Evolutionary conservation across 1,140 invertebrate species (phyloP), one percentile per base, ranked within the genome.

Genomic region (Drosophila nikananu): DNA sequence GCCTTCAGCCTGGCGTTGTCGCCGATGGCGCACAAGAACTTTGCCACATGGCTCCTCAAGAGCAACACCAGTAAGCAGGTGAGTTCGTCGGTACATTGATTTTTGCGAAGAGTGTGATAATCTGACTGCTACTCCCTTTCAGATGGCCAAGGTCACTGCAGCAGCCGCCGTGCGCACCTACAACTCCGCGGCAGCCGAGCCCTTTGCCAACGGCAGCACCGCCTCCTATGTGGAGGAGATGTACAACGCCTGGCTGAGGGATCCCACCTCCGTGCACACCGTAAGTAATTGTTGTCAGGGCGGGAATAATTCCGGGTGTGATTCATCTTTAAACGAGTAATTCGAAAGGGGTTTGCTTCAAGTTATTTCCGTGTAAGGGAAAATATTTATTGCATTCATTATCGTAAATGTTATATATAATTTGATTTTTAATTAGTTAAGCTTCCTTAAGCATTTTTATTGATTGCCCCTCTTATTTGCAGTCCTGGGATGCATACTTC

Each of bases 221-320:
- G 97, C 97, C n/a, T 96, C 96, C 8, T 99, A 99, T 94, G 97
- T 99, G 63, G 99, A 99, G 94, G 98, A 99, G 94, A 99, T 99
- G 98, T 99, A 99, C 94, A 98, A 98, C 93, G 95, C 97, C 51
- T 99, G 99, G 99, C 94, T 98, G 55, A 95, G 96, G 82, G 98
- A 99, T 94, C 99, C 99, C 30, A 95, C 95, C 81, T 98, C 97
- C 92, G 99, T 99, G 44, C 99, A 99, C 94, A 96, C 97, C 91
- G 98, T 99, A 94, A 96, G 95, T 95, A 3, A 12, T 30, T 23
- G 15, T 19, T 41, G 41, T 23, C 32, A 15, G 10, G 12, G 17
- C 21, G 10, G 6, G 15, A 13, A 9, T 15, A 44, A 35, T 55
- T 55, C 23, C 30, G 19, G 49, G 8, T 65, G 2, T 49, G 35